Conservation (phyloP, 2,888 invertebrate genomes). For the Rotaria socialis region DNA sequence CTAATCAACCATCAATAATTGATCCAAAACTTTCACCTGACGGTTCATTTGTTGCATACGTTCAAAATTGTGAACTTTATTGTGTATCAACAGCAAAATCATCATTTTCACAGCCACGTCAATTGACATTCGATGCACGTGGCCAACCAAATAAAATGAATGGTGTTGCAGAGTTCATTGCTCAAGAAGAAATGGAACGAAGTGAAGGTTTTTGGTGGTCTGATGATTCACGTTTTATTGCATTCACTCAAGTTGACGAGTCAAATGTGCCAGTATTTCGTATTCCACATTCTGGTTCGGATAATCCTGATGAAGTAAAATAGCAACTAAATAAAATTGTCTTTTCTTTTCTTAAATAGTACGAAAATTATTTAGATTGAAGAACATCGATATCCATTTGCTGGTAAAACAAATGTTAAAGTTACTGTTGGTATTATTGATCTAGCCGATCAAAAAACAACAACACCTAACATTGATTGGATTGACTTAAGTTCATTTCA, state of each 20-base stretch:
- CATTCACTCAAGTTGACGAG: constrained; percentile 4
- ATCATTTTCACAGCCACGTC: neutral
- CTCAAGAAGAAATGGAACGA: constrained; percentile 34
- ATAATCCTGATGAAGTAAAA: constrained; percentile 20
- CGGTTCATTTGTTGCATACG: neutral
- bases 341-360: no score
- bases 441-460: neutral
- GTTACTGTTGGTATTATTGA: constrained; percentile 16
- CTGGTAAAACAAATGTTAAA: neutral
- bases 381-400: constrained; percentile 33
- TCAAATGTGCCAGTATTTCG: neutral
- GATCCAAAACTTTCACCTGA: constrained; percentile 20
- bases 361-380: neutral
- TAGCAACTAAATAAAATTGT: neutral
- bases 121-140: constrained; percentile 12
- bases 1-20: neutral
- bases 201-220: constrained; percentile 20
- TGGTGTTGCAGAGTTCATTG: constrained; percentile 24
- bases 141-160: neutral
- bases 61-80: constrained; percentile 32
- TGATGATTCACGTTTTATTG: neutral
- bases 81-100: neutral
- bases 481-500: constrained; percentile 6
- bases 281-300: constrained; percentile 13
- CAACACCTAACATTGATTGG: neutral